A percentile compares a stretch with the other conserved stretches of the same genome.
These are phyloP conservation scores for Synergus japonicus DNA, from an alignment of 2,888 invertebrate genomes.

Conservation along the genomic window DNA sequence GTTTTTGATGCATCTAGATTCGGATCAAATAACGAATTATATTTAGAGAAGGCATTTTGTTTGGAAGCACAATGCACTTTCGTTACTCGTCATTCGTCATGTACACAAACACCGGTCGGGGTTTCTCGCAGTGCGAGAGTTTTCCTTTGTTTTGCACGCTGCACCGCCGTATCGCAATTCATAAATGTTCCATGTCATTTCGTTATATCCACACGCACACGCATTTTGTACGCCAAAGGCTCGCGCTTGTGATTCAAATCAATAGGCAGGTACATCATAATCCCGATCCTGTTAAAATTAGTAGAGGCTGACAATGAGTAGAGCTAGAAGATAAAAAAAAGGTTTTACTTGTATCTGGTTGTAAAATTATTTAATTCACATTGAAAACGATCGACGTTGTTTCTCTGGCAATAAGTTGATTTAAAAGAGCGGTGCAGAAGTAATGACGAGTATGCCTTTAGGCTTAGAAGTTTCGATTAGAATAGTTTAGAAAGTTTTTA, in stretches of 20 bases:
- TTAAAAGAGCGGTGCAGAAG: slow-evolving; percentile 20
- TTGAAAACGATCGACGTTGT: slow-evolving; percentile 34
- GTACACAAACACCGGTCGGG: slow-evolving; percentile 45
- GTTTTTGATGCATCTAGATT: slow-evolving; percentile 10
- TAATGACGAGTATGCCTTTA: slow-evolving; percentile 13
- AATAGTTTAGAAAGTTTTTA: slow-evolving; percentile 18
- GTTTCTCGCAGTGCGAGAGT: slow-evolving; percentile 55
- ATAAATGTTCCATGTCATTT: slow-evolving; percentile 76
- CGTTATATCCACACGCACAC: slow-evolving; percentile 68
- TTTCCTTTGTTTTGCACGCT: slow-evolving; percentile 74
- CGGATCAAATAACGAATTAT: background rate
- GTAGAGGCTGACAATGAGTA: background rate
- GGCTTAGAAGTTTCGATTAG: background rate
- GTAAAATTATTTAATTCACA: background rate
- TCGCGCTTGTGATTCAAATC: slow-evolving; percentile 65
- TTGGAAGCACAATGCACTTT: slow-evolving; percentile 62
- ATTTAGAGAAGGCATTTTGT: slow-evolving; percentile 51
- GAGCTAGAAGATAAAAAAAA: background rate
- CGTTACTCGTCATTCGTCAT: slow-evolving; percentile 64
- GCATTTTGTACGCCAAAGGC: slow-evolving; percentile 70
- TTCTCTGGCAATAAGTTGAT: background rate
- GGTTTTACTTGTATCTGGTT: slow-evolving; percentile 1
- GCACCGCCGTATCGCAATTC: slow-evolving; percentile 76
- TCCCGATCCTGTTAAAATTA: slow-evolving; percentile 16
- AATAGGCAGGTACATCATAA: slow-evolving; percentile 8